These are phyloP conservation scores for Percopsis transmontana DNA, from an alignment of 2,113 vertebrate species.

Conservation along the genomic window DNA sequence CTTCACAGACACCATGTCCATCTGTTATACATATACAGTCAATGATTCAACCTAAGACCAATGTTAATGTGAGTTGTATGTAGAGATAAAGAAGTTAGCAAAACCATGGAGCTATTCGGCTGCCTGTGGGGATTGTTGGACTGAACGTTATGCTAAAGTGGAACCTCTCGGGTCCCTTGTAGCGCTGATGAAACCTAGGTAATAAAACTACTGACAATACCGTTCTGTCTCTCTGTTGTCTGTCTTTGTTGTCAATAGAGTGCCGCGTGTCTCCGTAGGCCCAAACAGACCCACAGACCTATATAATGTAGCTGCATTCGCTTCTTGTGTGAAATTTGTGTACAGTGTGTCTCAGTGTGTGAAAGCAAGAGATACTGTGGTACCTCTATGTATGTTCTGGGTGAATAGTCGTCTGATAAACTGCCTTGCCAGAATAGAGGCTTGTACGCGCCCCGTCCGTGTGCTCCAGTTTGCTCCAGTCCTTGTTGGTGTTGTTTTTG, in stretches of 20 bases:
- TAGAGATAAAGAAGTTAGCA: constrained; percentile 48
- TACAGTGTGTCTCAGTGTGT: constrained; percentile 18
- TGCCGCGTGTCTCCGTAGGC: not conserved
- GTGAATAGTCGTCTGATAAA: constrained; percentile 65
- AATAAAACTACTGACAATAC: constrained; percentile 42
- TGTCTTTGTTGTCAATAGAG: constrained; percentile 46
- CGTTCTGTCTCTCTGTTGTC: constrained; percentile 44
- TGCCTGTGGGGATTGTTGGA: constrained; percentile 42
- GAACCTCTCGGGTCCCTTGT: constrained; percentile 55
- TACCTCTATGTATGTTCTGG: constrained; percentile 53
- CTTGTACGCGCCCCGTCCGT: constrained; percentile 33
- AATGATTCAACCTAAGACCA: constrained; percentile 1
- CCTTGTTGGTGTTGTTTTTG: constrained; percentile 21
- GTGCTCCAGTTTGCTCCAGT: constrained; percentile 33
- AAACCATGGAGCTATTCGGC: constrained; percentile 41
- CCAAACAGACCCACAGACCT: too few species aligned
- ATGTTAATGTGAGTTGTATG: constrained; percentile 31
- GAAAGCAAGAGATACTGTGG: not conserved
- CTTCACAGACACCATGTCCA: not conserved
- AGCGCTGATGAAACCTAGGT: constrained; percentile 64
- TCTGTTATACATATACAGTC: constrained; percentile 26
- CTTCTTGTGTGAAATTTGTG: too few species aligned
- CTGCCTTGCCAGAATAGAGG: constrained; percentile 27
- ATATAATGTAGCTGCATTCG: too few species aligned
- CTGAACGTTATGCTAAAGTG: constrained; percentile 62